Evolutionary conservation across 2,797 vertebrate genomes (phyloP), one percentile per base, ranked within the genome.

Genomic region (Rachycentron canadum): DNA sequence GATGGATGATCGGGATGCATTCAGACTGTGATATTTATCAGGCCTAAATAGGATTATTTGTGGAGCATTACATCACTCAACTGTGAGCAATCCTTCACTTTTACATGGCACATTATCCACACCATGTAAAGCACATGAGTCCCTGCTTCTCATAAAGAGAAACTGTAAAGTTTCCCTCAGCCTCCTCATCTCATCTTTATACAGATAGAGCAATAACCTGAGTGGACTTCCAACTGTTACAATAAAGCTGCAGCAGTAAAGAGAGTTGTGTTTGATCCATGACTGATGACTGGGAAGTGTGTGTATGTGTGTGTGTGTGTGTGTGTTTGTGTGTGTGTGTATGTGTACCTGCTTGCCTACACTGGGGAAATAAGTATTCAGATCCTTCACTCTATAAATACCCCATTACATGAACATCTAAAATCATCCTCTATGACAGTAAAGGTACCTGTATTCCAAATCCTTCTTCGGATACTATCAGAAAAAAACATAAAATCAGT

Each of bases 51-150:
- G 76, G 59, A 70, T 79, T 85, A 85, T 86, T 85, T 78, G 66
- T 70, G 58, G 59, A 76, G 76, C 49, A 85, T 87, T 81, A 83
- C 82, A 81, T 86, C 79, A 88, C 62, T 76, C 67, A 55, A 28
- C 72, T 72, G 76, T 76, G 41, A 81, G 84, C 86, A 77, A 68
- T 84, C 60, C 65, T 40, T 91, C 60, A 84, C 40, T 82, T 89
- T 89, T 83, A 88, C 74, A 79, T 21, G 13, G 62, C 66, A 73
- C 83, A 78, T 90, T 75, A 84, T 87, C 80, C 82, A 78, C 32
- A 16, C 82, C 56, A 57, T 70, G 86, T 88, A 88, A 90, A 80
- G 86, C 71, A 84, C 78, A 82, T 78, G 84, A 91, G 86, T 86
- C 79, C 73, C 76, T 72, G 72, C 50, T 59, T 47, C 89, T 84